Evolutionary conservation across 2,888 invertebrate species (phyloP).

Genomic region (Molorchus minor): DNA sequence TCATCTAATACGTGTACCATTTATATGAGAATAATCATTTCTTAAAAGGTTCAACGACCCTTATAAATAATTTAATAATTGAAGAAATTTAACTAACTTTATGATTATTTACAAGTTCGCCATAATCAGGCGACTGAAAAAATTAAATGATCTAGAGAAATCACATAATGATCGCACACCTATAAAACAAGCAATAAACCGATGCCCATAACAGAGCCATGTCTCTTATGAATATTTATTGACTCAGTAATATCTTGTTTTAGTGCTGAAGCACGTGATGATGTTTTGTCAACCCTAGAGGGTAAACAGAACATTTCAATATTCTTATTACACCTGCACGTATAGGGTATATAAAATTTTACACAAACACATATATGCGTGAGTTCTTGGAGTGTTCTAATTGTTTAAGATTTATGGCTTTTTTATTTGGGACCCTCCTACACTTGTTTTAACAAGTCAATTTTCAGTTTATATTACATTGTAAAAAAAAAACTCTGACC

Average conservation of each 20-base stretch:
- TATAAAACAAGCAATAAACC: constrained; percentile 18
- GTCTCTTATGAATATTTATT: constrained; percentile 36
- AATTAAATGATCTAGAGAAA: constrained; percentile 2
- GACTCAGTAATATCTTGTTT: constrained; percentile 35
- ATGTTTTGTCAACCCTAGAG: constrained; percentile 24
- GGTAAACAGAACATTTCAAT: constrained; percentile 36
- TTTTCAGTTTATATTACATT: too few species aligned
- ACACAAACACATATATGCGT: constrained; percentile 4
- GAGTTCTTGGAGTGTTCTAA: constrained; percentile 11
- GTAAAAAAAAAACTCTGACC: too few species aligned
- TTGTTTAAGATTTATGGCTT: background rate
- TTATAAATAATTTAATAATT: background rate
- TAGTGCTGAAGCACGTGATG: constrained; percentile 37
- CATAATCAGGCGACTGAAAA: constrained; percentile 10
- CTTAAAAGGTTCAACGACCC: background rate
- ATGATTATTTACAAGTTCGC: background rate
- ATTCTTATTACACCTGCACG: constrained; percentile 39
- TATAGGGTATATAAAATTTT: constrained; percentile 8
- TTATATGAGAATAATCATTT: background rate
- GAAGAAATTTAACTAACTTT: background rate
- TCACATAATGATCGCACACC: background rate
- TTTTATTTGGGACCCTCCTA: too few species aligned
- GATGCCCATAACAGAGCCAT: background rate
- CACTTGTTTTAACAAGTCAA: too few species aligned
- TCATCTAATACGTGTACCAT: too few species aligned